A percentile compares a stretch with the other conserved stretches of the same genome.
phyloP scores from a whole-genome alignment of 2,888 invertebrate species.

The Heteromyza rotundicornis region DNA sequence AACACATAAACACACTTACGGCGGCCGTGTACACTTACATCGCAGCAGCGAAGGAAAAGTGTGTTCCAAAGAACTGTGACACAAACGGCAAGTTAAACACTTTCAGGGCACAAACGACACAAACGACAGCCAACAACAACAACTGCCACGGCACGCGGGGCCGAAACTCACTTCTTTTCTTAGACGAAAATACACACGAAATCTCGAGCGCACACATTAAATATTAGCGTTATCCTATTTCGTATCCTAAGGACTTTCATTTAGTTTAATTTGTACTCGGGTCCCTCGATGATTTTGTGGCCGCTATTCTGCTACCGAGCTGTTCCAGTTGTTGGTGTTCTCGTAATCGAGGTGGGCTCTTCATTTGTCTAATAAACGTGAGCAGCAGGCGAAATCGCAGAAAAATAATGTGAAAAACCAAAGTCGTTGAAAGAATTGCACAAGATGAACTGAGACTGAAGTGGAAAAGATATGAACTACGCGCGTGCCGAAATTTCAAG shows the following conservation, averaged over 20 bases:
- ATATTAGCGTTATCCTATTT: background rate
- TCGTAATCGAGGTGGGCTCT: background rate
- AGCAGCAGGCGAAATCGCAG: background rate
- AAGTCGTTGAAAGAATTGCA: no score
- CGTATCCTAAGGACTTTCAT: background rate
- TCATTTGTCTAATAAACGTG: background rate
- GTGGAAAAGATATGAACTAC: no score
- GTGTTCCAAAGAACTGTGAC: no score
- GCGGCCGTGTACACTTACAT: no score
- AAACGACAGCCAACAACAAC: background rate
- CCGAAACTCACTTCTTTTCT: background rate
- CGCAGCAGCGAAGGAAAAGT: background rate
- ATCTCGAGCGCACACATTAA: background rate
- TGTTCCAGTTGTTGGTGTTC: background rate
- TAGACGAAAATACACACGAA: background rate
- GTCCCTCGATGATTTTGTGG: no score
- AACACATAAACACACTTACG: background rate
- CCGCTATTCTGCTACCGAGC: background rate
- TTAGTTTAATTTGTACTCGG: slow-evolving; percentile 4
- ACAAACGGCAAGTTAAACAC: slow-evolving; percentile 2
- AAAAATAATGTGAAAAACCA: background rate
- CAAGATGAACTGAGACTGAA: no score
- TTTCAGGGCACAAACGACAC: background rate
- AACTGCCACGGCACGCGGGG: background rate
- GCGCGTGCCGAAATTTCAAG: no score